These are phyloP conservation scores for Euwallacea similis DNA, from an alignment of 1,140 invertebrate species.

Conservation along the genomic window DNA sequence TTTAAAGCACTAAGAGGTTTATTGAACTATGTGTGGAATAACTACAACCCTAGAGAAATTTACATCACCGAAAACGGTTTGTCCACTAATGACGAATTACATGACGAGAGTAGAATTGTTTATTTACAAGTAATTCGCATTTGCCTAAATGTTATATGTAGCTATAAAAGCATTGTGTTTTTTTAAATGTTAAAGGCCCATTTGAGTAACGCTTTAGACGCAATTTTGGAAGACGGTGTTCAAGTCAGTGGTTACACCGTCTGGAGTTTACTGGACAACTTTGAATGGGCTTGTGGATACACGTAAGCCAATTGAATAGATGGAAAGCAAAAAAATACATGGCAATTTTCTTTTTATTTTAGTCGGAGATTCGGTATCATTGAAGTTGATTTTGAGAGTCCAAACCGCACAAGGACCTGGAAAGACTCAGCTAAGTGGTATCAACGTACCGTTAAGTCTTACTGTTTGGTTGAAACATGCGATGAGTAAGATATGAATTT, in stretches of 20 bases:
- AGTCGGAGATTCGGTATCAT: slow-evolving; percentile 39
- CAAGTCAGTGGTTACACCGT: slow-evolving; percentile 59
- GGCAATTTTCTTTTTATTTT: not conserved
- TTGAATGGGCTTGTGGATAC: slow-evolving; percentile 62
- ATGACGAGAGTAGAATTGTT: slow-evolving; percentile 59
- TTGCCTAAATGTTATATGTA: not conserved
- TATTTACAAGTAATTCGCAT: slow-evolving; percentile 45
- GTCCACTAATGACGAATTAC: slow-evolving; percentile 45
- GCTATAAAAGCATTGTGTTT: not conserved
- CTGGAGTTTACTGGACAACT: slow-evolving; percentile 69
- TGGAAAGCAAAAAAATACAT: not conserved
- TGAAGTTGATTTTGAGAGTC: slow-evolving; percentile 36
- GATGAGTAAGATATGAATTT: not conserved
- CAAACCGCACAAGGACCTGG: slow-evolving; percentile 37
- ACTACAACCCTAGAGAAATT: slow-evolving; percentile 42
- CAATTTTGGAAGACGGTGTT: slow-evolving; percentile 49
- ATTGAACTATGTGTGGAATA: slow-evolving; percentile 44
- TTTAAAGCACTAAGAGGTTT: slow-evolving; percentile 45
- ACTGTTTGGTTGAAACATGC: slow-evolving; percentile 32
- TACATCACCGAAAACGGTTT: slow-evolving; percentile 46
- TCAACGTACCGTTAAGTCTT: slow-evolving; percentile 30
- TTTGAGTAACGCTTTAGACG: slow-evolving; percentile 44
- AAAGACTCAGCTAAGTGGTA: slow-evolving; percentile 37
- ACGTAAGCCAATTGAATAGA: slow-evolving; percentile 42
- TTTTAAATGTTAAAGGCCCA: slow-evolving; percentile 17